These are phyloP conservation scores for Pogonocichla stellata DNA, from an alignment of 2,113 vertebrate genomes.

Conservation along the genomic window DNA sequence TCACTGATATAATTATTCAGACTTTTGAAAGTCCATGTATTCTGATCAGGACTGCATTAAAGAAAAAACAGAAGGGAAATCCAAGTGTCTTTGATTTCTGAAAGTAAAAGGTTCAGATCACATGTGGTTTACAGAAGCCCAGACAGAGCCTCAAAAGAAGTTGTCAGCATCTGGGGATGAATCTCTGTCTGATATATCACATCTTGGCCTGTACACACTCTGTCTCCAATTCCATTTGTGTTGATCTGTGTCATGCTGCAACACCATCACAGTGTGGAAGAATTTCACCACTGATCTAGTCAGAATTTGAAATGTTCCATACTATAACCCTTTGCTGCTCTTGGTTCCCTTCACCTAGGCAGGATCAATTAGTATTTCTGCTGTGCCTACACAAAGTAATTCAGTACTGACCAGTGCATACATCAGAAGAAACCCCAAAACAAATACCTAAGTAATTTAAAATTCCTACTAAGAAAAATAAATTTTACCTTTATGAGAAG, in stretches of 20 bases:
- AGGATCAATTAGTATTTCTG: neutral
- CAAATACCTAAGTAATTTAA: neutral
- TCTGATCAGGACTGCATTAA: neutral
- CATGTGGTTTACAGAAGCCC: neutral
- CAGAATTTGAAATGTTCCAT: neutral
- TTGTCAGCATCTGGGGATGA: neutral
- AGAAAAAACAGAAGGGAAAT: neutral
- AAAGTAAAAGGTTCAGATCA: neutral
- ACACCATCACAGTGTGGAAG: neutral
- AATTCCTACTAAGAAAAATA: neutral
- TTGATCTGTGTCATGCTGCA: neutral
- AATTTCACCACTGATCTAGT: neutral
- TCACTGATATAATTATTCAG: neutral
- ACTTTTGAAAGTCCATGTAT: neutral
- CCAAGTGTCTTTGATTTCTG: neutral
- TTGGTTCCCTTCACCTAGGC: neutral
- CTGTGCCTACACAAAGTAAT: neutral
- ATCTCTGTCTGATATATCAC: neutral
- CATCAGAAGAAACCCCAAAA: neutral
- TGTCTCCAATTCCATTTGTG: neutral
- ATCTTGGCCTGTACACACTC: neutral
- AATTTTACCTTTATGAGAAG: neutral
- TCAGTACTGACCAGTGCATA: neutral
- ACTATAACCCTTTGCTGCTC: neutral
- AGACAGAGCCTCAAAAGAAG: neutral